Evolutionary conservation across 2,113 vertebrate genomes (phyloP), one percentile per base, ranked within the genome.

Genomic region (Protomyctophum bolini): DNA sequence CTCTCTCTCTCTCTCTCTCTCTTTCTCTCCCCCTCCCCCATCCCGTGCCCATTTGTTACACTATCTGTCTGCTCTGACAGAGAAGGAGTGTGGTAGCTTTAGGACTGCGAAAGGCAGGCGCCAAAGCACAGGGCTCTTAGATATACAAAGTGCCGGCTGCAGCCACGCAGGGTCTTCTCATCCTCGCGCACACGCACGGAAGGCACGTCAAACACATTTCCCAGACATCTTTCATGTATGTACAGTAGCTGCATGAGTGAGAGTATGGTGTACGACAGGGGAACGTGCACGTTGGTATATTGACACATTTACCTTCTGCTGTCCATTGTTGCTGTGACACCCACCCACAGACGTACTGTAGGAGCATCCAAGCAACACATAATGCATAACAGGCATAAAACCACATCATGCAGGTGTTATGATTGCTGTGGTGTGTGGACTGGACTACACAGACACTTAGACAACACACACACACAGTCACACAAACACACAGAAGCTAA

Each of bases 1-100:
- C 5, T 41, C 33, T 41, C 33, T 41, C 33, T 3, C 33, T 41
- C 33, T 41, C 33, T 41, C 33, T 41, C 33, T 3, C 33, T 41
- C 33, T 41, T 2, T 41, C 33, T 41, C 33, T 41, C 33, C 4
- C 33, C 4, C 4, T 33, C 33, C 33, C 33, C 33, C 33, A 41
- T 41, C 33, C 33, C 4, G 33, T 41, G 33, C 33, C 68, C 64
- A 75, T 81, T 84, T 84, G 77, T 77, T 80, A 57, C 59, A 75
- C 77, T 72, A 10, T 68, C 57, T 73, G 64, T 73, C 56, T 63
- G 55, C 28, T 12, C 57, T 82, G 80, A 83, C 74, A 82, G 86
- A 90, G 82, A 75, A 75, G 71, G 68, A 73, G 83, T 74, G 60
- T 74, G 60, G 54, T 55, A 63, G 70, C 63, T 59, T 6, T 75